These are phyloP conservation scores for Oncorhynchus clarkii DNA, from an alignment of 2,113 vertebrate genomes.

Conservation along the genomic window DNA sequence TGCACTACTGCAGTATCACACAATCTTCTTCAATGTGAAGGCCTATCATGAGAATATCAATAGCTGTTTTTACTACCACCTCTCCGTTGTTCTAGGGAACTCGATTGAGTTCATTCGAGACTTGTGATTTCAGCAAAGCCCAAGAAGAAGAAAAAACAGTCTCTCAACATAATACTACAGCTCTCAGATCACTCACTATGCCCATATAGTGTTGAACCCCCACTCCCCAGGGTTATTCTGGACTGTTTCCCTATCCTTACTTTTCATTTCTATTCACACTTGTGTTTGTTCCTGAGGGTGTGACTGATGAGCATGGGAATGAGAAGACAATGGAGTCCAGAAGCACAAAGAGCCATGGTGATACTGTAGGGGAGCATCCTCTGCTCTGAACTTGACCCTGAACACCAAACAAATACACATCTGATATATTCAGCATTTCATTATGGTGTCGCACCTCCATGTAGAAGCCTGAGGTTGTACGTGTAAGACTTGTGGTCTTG, in stretches of 20 bases:
- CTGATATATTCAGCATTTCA: no score
- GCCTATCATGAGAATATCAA: no score
- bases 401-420: background rate
- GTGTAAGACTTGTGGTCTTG: no score
- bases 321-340: slow-evolving; percentile 50
- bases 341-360: slow-evolving; percentile 2
- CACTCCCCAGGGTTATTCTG: slow-evolving; percentile 30
- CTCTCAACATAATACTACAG: background rate
- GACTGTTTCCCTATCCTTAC: background rate
- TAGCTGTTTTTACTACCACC: no score
- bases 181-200: slow-evolving; percentile 19
- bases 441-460: no score
- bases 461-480: no score
- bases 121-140: slow-evolving; percentile 26
- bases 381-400: slow-evolving; percentile 31
- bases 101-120: background rate
- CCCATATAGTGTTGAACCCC: slow-evolving; percentile 25
- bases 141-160: slow-evolving; percentile 21
- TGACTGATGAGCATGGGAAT: slow-evolving; percentile 38
- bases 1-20: no score
- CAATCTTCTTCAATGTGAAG: no score
- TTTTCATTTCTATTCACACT: slow-evolving; percentile 25
- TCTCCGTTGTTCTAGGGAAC: background rate
- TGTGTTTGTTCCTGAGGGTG: slow-evolving; percentile 14
- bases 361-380: slow-evolving; percentile 39